A percentile compares a stretch with the other conserved stretches of the same genome.
These are phyloP conservation scores for Bombus balteatus DNA, from an alignment of 1,140 invertebrate genomes.

Conservation along the genomic window DNA sequence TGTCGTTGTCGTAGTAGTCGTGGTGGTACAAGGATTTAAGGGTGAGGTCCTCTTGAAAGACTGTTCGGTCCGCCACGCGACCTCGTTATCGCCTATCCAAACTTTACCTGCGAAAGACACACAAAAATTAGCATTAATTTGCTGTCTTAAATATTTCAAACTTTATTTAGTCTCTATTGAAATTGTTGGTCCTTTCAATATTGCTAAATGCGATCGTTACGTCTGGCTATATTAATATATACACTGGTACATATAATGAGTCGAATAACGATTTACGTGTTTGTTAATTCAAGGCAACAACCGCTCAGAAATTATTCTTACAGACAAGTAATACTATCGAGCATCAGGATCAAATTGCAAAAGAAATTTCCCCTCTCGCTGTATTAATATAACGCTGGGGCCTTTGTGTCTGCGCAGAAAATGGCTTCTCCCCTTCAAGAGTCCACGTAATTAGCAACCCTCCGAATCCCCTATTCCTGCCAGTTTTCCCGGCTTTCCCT, in stretches of 20 bases:
- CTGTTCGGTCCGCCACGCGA: slow-evolving; percentile 79
- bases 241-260: background rate
- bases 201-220: background rate
- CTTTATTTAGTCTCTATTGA: background rate
- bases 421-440: slow-evolving; percentile 68
- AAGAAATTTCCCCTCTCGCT: slow-evolving; percentile 41
- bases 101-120: slow-evolving; percentile 75
- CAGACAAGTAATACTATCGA: slow-evolving; percentile 1
- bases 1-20: slow-evolving; percentile 74
- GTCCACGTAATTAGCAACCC: slow-evolving; percentile 78
- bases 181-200: background rate
- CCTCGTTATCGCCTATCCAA: slow-evolving; percentile 79
- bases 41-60: slow-evolving; percentile 78
- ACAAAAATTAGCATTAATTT: background rate
- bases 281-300: slow-evolving; percentile 12
- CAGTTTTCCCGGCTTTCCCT: slow-evolving; percentile 75
- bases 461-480: slow-evolving; percentile 57
- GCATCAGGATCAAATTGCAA: slow-evolving; percentile 56
- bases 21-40: slow-evolving; percentile 74
- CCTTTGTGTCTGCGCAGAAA: slow-evolving; percentile 62
- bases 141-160: too few species aligned
- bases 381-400: slow-evolving; percentile 73
- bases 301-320: background rate
- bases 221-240: too few species aligned
- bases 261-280: background rate